Evolutionary conservation across 92 coral and sea anemone species (phyloP), one percentile per base, ranked within the genome.

Genomic region (Plumapathes pennacea): DNA sequence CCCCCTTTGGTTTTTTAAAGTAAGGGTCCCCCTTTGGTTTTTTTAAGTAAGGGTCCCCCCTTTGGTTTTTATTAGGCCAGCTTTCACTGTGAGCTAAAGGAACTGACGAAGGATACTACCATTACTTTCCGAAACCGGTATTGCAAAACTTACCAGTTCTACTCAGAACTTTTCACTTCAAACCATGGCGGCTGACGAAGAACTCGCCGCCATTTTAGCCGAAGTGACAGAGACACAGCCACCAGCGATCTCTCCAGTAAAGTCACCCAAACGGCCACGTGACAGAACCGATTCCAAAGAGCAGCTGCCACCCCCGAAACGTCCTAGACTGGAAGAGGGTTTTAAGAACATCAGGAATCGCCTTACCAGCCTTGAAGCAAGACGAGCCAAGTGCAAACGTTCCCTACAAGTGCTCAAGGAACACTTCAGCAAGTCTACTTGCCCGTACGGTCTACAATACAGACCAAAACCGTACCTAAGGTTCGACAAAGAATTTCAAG

Each of bases 381-480:
- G 63, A 25, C 48, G 49, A 38, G 49, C 48, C 63, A 57, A 57
- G 18, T 37, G 37, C 9, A 57, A 57, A 24, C 21, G 46, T 46
- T 34, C 60, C 4, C 46, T 55, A 11, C 62, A 55, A 33, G 62
- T 55, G 15, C 26, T 56, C 2, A 29, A 44, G 24, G 60, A 19
- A 32, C 44, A 54, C 24, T 6, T 44, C 5, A 54, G 12, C 13
- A 32, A 54, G 26, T 32, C 60, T 18, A 54, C 60, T 26, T 54
- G 60, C 24, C 60, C 60, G 15, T 54, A 54, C 60, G 60, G 60
- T 14, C 11, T 54, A 17, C 60, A 54, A 19, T 54, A 49, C 29
- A 49, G 30, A 25, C 32, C 32, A 6, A 49, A 11, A 49, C 55
- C 30, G 12, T 21, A 21, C 32, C 25, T 47, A 15, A 8, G 13